These are phyloP conservation scores for Drosophila aff. DNA, from an alignment of 1,140 invertebrate genomes.

Conservation along the genomic window DNA sequence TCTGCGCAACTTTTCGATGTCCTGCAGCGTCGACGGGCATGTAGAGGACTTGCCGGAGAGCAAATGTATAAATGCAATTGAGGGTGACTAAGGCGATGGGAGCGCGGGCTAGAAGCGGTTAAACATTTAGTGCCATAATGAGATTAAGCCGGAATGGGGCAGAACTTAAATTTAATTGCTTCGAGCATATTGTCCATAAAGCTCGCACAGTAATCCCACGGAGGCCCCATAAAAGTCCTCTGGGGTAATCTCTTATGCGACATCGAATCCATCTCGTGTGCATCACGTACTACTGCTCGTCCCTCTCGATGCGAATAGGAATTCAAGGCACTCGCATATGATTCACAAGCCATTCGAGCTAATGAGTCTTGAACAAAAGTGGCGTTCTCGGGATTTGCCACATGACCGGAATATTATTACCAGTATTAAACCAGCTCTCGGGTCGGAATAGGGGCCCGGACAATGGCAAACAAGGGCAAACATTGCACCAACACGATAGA, in stretches of 20 bases:
- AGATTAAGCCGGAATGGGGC: conserved; percentile 22
- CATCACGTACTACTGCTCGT: conserved; percentile 21
- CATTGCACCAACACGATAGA: neutral
- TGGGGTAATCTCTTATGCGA: neutral
- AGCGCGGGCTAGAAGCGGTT: conserved; percentile 17
- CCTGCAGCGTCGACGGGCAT: conserved; percentile 35
- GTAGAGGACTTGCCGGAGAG: conserved; percentile 24
- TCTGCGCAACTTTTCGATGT: conserved; percentile 48
- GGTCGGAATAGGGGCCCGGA: neutral
- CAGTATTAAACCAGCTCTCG: neutral
- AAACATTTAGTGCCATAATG: conserved; percentile 36
- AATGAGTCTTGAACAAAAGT: conserved; percentile 31
- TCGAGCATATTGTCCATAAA: conserved; percentile 1
- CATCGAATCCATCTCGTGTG: conserved; percentile 22
- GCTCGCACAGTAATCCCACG: neutral
- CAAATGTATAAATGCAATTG: conserved; percentile 20
- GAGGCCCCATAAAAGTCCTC: neutral
- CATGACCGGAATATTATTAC: conserved; percentile 34
- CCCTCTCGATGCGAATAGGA: conserved; percentile 11
- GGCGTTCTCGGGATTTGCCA: conserved; percentile 22
- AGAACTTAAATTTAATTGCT: conserved; percentile 37
- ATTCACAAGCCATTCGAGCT: conserved; percentile 25
- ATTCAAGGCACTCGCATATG: conserved; percentile 27
- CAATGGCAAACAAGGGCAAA: neutral
- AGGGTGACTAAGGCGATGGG: conserved; percentile 11